Evolutionary conservation across 2,888 invertebrate genomes (phyloP), one percentile per base, ranked within the genome.

Genomic region (Ditula angustiorana): DNA sequence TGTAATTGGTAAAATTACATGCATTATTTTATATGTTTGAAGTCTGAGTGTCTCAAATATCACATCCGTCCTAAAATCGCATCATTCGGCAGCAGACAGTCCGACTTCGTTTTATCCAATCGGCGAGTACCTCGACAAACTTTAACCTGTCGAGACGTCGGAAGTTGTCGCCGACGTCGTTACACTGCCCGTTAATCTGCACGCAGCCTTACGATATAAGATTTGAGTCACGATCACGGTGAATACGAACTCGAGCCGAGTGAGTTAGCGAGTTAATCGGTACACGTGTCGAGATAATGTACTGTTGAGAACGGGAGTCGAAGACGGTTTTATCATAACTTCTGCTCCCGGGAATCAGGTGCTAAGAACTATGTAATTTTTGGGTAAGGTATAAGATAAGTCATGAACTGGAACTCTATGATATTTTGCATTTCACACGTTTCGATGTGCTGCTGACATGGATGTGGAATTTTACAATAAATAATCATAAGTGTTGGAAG

Each of bases 201-300:
- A 63, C 52, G 52, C 57, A 28, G 55, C 56, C 76, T 81, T 78
- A 76, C 75, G 77, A 83, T 86, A 84, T 78, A 78, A 83, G 82
- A 87, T 86, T 86, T 83, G 74, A 85, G 85, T 85, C 87, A 86
- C 87, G 86, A 81, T 71, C 76, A 70, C 65, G 65, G 71, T 76
- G 80, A 82, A 82, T 79, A 80, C 73, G 71, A 74, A 74, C 76
- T 74, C 70, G 76, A 80, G 75, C 75, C 72, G 74, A 80, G 75
- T 76, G 75, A 82, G 78, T 81, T 82, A 79, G 78, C 71, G 79
- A 80, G 79, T 80, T 88, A 87, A 87, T 85, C 83, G 79, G 67
- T 71, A 85, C 83, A 85, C 85, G 84, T 83, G 85, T 83, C 72
- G 68, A 77, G 76, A 77, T 80, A 79, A 83, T 80, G 76, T 76